Conservation (phyloP, 1,140 invertebrate genomes). For the Solenopsis invicta region DNA sequence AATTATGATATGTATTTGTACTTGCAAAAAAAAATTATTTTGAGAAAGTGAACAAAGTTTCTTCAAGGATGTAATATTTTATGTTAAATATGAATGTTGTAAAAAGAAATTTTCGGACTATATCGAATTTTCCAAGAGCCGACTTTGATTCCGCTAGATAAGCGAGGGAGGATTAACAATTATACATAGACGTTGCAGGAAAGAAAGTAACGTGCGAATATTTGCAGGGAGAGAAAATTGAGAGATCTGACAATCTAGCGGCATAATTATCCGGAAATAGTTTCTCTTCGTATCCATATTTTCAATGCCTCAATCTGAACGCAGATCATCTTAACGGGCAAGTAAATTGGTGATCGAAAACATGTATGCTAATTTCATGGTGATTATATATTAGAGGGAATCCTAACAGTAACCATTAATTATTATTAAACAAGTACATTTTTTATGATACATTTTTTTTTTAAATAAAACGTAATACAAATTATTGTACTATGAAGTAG, state of each 20-base stretch:
- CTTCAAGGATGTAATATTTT: neutral
- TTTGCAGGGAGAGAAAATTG: conserved; percentile 15
- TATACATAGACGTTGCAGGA: neutral
- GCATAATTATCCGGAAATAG: conserved; percentile 46
- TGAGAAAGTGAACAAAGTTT: no score
- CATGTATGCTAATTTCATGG: neutral
- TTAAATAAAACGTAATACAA: neutral
- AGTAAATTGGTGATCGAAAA: neutral
- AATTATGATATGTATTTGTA: neutral
- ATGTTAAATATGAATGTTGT: neutral
- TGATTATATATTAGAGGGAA: neutral
- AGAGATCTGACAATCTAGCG: conserved; percentile 27
- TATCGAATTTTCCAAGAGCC: neutral
- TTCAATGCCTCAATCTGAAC: neutral
- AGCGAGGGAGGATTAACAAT: neutral
- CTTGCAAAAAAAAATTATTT: neutral
- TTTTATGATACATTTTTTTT: neutral
- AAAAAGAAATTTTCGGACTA: neutral
- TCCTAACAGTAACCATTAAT: neutral
- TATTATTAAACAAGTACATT: neutral
- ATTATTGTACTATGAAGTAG: neutral
- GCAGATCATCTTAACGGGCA: conserved; percentile 13
- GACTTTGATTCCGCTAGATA: neutral
- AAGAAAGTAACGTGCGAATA: conserved; percentile 48
- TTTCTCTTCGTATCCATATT: conserved; percentile 27